Conservation (phyloP, 1,140 invertebrate species). For the Sipha flava region DNA sequence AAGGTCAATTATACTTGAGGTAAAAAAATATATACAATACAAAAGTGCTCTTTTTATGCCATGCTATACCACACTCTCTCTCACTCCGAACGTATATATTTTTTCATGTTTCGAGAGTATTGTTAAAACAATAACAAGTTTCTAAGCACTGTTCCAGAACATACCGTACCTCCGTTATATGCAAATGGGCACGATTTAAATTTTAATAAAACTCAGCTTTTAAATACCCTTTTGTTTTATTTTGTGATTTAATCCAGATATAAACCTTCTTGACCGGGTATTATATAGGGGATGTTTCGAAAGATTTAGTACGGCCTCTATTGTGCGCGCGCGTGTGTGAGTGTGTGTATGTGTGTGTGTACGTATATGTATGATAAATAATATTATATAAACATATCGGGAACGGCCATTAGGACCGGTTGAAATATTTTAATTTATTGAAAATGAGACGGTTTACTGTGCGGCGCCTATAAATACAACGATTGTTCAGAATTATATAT, state of each 20-base stretch:
- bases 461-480: not conserved
- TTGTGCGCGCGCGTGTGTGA: not conserved
- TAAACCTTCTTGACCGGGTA: slow-evolving; percentile 4
- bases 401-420: not conserved
- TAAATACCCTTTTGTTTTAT: slow-evolving; percentile 11
- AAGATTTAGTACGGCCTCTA: not conserved
- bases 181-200: not conserved
- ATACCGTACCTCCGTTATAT: not conserved
- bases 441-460: not conserved
- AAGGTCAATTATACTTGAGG: slow-evolving; percentile 24
- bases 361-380: not conserved
- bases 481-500: not conserved
- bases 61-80: not conserved
- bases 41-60: slow-evolving; percentile 23
- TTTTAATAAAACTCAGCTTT: slow-evolving; percentile 20
- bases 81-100: not conserved
- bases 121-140: slow-evolving; percentile 30
- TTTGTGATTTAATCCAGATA: slow-evolving; percentile 4
- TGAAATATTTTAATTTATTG: not conserved
- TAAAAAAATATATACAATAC: slow-evolving; percentile 11
- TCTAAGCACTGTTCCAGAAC: slow-evolving; percentile 12
- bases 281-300: not conserved
- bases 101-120: slow-evolving; percentile 16
- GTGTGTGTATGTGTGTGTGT: not conserved
- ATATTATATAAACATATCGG: no score